Evolutionary conservation across 2,113 vertebrate genomes (phyloP).

Genomic region (Anguilla japonica): DNA sequence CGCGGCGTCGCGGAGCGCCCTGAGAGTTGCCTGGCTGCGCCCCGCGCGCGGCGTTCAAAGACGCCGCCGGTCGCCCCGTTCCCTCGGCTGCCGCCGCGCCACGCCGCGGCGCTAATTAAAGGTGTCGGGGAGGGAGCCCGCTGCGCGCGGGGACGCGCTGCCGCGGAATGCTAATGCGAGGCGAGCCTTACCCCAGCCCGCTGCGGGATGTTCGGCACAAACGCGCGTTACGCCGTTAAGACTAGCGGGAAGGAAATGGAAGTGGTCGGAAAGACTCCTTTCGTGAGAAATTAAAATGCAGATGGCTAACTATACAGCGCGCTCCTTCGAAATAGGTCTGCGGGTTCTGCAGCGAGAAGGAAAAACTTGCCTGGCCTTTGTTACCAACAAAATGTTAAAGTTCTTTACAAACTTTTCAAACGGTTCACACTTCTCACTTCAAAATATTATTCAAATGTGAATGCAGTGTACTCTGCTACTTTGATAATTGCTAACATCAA

Average conservation of each 20-base stretch:
- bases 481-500: neutral
- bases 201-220: neutral
- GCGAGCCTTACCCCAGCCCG: neutral
- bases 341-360: neutral
- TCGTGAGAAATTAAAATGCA: neutral
- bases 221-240: neutral
- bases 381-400: neutral
- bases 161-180: neutral
- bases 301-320: neutral
- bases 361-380: neutral
- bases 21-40: conserved; percentile 21
- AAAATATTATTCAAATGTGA: neutral
- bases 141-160: neutral
- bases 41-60: neutral
- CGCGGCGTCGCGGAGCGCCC: conserved; percentile 18
- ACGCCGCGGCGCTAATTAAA: neutral
- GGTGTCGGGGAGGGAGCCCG: neutral
- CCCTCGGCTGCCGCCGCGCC: too few relatives aligned
- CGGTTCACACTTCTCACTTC: neutral
- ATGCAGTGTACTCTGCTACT: neutral
- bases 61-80: neutral
- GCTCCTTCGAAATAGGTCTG: neutral
- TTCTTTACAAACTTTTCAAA: neutral
- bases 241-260: neutral
- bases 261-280: neutral